Evolutionary conservation across 2,888 invertebrate genomes (phyloP), one percentile per base, ranked within the genome.

Genomic region (Drosophila flavopinicola): DNA sequence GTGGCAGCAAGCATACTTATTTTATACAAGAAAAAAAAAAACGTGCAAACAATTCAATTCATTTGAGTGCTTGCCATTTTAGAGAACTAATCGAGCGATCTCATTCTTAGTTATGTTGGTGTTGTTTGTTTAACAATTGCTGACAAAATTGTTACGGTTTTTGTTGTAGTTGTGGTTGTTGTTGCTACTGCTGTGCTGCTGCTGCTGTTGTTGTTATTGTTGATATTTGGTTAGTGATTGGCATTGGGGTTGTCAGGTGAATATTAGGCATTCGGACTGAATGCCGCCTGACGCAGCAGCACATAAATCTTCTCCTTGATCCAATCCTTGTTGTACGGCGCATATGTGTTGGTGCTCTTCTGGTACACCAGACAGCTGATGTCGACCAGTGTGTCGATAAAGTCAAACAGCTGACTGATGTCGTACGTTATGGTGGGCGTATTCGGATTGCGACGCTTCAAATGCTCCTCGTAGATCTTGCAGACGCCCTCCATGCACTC

Each of bases 401-500:
- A 99, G 91, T 99, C 98, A 90, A 99, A 99, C 59, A 99, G 92
- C 89, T 99, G 98, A 54, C 96, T 97, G 54, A 99, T 99, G 90
- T 99, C 99, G 88, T 99, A 99, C 0, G 99, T 99, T 66, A 99
- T 99, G 1, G 97, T 97, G 0, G 98, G 97, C 11, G 97, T 97
- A 88, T 97, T 96, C 0, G 99, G 99, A 90, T 99, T 98, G 86
- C 96, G 94, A 61, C 97, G 93, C 90, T 99, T 99, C 76, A 99
- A 92, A 91, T 99, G 99, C 88, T 99, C 99, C 89, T 99, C 99
- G 89, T 98, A 99, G 72, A 99, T 99, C 92, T 99, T 99, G 91
- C 99, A 99, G 9, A 99, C 98, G 29, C 98, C 98, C 92, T 99
- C 99, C 95, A 99, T 96, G 89, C 98, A 98, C 88, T 99, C 99